These are phyloP conservation scores for Phyto melanocephala DNA, from an alignment of 2,888 invertebrate genomes.

Conservation along the genomic window DNA sequence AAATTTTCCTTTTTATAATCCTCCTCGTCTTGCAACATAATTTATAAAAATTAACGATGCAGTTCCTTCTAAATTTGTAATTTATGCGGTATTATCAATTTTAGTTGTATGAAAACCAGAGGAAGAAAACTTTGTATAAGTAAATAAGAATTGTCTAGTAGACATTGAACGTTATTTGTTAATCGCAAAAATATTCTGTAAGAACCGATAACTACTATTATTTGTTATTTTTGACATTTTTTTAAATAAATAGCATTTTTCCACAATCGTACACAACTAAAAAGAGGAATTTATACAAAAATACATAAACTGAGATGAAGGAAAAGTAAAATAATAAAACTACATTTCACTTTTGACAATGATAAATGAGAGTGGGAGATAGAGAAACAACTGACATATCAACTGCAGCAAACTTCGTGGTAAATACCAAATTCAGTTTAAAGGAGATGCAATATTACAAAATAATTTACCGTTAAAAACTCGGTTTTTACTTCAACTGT, in stretches of 20 bases:
- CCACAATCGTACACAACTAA: slow-evolving; percentile 18
- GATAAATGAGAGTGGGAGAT: background rate
- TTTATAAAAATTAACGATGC: background rate
- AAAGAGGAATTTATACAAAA: slow-evolving; percentile 27
- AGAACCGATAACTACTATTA: background rate
- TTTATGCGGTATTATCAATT: slow-evolving; percentile 26
- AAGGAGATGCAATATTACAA: background rate
- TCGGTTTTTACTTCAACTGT: too few relatives aligned
- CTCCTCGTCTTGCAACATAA: slow-evolving; percentile 55
- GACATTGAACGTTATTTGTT: slow-evolving; percentile 57
- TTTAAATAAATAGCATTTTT: slow-evolving; percentile 34
- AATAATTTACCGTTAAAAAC: background rate
- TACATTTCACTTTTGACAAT: slow-evolving; percentile 44
- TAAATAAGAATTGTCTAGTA: slow-evolving; percentile 34
- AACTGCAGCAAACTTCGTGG: slow-evolving; percentile 46
- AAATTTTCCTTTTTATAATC: slow-evolving; percentile 57
- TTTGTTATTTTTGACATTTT: background rate
- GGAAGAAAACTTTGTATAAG: slow-evolving; percentile 31
- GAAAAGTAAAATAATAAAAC: slow-evolving; percentile 41
- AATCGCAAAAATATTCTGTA: slow-evolving; percentile 11
- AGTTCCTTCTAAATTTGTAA: slow-evolving; percentile 38
- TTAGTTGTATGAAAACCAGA: slow-evolving; percentile 15
- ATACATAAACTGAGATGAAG: slow-evolving; percentile 30
- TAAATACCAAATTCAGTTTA: background rate
- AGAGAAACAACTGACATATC: background rate